Percentiles rank a stretch among this genome's conserved stretches.
These are phyloP conservation scores for Hystrix cristata DNA, from an alignment of 2,113 vertebrate genomes.

Conservation along the genomic window DNA sequence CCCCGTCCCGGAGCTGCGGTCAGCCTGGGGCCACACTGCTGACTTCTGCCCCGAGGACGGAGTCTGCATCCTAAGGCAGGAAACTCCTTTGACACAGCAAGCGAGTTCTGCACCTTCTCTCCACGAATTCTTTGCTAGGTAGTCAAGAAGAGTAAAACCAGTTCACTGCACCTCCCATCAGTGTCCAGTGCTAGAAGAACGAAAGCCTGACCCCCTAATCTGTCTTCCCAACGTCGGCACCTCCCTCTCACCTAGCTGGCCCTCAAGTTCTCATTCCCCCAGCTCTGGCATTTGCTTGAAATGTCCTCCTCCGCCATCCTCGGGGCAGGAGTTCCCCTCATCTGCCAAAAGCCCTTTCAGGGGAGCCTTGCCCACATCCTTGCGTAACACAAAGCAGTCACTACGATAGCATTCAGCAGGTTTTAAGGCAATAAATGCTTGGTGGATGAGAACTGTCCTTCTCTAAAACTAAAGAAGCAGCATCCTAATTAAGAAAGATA, in stretches of 20 bases:
- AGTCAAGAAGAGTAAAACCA: background rate
- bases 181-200: background rate
- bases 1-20: background rate
- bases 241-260: background rate
- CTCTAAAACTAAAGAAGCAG: background rate
- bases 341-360: background rate
- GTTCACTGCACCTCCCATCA: background rate
- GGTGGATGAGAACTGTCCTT: background rate
- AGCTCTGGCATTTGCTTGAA: background rate
- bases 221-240: background rate
- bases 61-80: background rate
- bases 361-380: background rate
- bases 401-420: background rate
- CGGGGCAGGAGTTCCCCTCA: background rate
- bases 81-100: background rate
- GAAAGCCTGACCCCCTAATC: background rate
- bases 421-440: background rate
- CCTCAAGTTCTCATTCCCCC: background rate
- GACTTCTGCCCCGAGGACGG: background rate
- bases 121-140: background rate
- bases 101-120: background rate
- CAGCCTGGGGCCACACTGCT: background rate
- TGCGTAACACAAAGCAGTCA: background rate
- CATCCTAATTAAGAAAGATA: background rate
- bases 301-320: background rate